Evolutionary conservation across 2,797 vertebrate species (phyloP), one percentile per base, ranked within the genome.

Genomic region (Aeoliscus strigatus): DNA sequence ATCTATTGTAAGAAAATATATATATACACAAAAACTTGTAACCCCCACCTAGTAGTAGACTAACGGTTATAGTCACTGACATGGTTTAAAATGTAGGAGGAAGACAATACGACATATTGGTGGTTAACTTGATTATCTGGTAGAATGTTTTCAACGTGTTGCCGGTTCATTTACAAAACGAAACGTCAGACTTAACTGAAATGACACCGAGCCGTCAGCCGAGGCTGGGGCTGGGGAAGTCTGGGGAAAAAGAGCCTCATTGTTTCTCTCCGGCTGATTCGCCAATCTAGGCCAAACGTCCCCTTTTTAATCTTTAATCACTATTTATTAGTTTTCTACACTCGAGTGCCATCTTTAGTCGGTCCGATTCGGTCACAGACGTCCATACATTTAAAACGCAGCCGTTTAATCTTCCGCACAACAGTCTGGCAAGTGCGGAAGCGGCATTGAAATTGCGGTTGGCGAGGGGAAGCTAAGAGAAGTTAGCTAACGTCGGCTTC

Each of bases 341-440:
- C 29, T 39, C 37, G 5, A 24, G 1, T 0, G 11, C 27, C 13
- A 42, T 2, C 5, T 4, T 1, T 11, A 6, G 14, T 11, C 8
- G 18, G 2, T 0, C 1, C 7, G 9, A 24, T 57, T 33, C 9
- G 1, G 1, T 0, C 4, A 6, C 1, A 1, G 1, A 2, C 18
- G 27, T n/a, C 9, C 11, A 1, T 2, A 11, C 2, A 16, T 2
- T 5, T 3, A 6, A 1, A 34, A n/a, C 1, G 1, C 26, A n/a
- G 31, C 34, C 42, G 25, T 42, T 27, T 16, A n/a, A n/a, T 10
- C 24, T 13, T 2, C 14, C 1, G 17, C 17, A 2, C n/a, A 54
- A 50, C 30, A 35, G 42, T 39, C 25, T 5, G 32, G 11, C 32
- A 40, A 73, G 64, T 70, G 75, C 82, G 77, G 85, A 83, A 83